phyloP scores from a whole-genome alignment of 2,797 vertebrate genomes.

The Adelosebastes latens region DNA sequence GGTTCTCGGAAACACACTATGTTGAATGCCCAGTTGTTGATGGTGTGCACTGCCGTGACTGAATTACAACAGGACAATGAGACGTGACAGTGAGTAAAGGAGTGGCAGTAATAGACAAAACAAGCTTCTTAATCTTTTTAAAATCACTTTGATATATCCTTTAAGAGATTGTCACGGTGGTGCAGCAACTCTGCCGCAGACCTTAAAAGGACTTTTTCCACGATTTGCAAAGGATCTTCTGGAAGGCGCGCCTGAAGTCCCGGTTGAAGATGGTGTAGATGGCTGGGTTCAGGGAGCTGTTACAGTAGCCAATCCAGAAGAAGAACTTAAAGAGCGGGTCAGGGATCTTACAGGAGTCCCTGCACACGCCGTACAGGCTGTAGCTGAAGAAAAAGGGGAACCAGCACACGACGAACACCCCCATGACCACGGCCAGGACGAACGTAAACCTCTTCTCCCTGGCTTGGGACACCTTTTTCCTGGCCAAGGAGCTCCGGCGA shows the following conservation, averaged over 20 bases:
- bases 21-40: constrained; percentile 13
- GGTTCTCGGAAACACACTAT: constrained; percentile 17
- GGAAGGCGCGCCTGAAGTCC: constrained; percentile 93
- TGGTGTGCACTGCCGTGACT: constrained; percentile 26
- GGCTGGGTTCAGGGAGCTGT: constrained; percentile 95
- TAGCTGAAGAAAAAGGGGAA: constrained; percentile 97
- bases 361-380: constrained; percentile 90
- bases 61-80: constrained; percentile 47
- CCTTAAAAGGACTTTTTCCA: constrained; percentile 86
- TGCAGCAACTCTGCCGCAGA: neutral
- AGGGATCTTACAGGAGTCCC: constrained; percentile 89
- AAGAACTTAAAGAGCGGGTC: constrained; percentile 94
- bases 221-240: constrained; percentile 91
- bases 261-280: constrained; percentile 97
- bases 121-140: neutral
- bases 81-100: constrained; percentile 13
- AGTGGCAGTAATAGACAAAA: constrained; percentile 22
- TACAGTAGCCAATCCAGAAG: constrained; percentile 98
- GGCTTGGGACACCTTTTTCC: constrained; percentile 89
- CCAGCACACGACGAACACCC: constrained; percentile 95
- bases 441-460: constrained; percentile 95
- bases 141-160: constrained; percentile 25
- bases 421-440: constrained; percentile 95
- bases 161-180: constrained; percentile 32
- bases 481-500: constrained; percentile 86